A percentile compares a stretch with the other conserved stretches of the same genome.
phyloP scores from a whole-genome alignment of 1,140 invertebrate genomes.

The Sycobia sp. region DNA sequence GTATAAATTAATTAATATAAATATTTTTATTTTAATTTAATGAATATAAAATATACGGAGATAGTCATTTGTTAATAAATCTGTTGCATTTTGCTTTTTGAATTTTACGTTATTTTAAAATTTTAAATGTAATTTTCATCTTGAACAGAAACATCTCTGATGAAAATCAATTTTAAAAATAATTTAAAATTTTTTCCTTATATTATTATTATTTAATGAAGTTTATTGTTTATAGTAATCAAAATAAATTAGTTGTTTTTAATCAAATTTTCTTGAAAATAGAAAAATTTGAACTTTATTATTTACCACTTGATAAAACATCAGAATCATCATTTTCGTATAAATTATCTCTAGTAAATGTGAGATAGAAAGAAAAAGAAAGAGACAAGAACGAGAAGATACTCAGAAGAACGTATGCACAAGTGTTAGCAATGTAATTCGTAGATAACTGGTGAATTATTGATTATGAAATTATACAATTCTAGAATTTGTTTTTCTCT shows the following conservation, averaged over 20 bases:
- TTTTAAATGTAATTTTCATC: too few species aligned
- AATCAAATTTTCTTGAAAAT: background rate
- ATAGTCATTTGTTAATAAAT: too few species aligned
- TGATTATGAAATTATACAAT: constrained; percentile 15
- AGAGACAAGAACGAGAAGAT: background rate
- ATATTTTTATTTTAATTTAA: constrained; percentile 2
- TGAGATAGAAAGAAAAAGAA: background rate
- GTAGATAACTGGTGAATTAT: constrained; percentile 10
- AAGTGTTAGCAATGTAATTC: constrained; percentile 18
- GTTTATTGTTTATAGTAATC: too few species aligned
- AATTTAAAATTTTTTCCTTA: too few species aligned
- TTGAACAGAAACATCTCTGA: too few species aligned
- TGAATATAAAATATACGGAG: background rate
- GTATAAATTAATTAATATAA: constrained; percentile 3
- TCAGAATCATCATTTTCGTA: background rate
- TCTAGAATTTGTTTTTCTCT: constrained; percentile 11
- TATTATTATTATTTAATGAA: too few species aligned
- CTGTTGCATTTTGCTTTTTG: constrained; percentile 15
- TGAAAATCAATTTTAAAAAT: too few species aligned
- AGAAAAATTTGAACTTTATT: background rate
- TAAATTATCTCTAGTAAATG: background rate
- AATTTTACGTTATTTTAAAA: too few species aligned
- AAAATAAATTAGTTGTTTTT: background rate
- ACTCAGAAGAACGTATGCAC: background rate
- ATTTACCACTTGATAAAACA: background rate